A percentile compares a stretch with the other conserved stretches of the same genome.
phyloP scores from a whole-genome alignment of 1,140 invertebrate genomes.

The Maconellicoccus hirsutus region DNA sequence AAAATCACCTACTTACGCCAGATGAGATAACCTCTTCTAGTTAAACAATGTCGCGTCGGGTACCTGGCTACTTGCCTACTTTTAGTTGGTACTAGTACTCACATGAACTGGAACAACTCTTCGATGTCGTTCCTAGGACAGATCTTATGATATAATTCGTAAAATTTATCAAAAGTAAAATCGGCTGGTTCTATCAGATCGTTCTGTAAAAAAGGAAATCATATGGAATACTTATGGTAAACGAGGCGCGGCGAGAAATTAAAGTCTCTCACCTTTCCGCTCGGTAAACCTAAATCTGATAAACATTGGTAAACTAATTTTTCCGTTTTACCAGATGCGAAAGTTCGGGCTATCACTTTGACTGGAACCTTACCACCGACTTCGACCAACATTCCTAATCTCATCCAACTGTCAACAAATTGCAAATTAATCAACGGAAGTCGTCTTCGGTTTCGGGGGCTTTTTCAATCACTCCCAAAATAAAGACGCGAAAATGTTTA shows the following conservation, averaged over 20 bases:
- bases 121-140: constrained; percentile 98
- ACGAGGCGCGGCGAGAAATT: background rate
- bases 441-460: too few relatives aligned
- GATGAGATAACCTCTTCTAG: too few relatives aligned
- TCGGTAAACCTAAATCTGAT: constrained; percentile 82
- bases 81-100: constrained; percentile 39
- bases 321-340: constrained; percentile 96
- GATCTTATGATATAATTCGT: constrained; percentile 96
- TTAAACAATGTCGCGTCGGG: too few relatives aligned
- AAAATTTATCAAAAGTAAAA: constrained; percentile 99
- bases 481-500: too few relatives aligned
- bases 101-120: constrained; percentile 94
- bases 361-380: constrained; percentile 92
- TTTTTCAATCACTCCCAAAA: too few relatives aligned
- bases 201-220: constrained; percentile 43
- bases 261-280: constrained; percentile 63
- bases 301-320: constrained; percentile 96
- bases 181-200: constrained; percentile 88
- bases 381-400: constrained; percentile 83
- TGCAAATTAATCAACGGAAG: background rate
- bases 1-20: too few relatives aligned
- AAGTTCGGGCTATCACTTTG: constrained; percentile 90
- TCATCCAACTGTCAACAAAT: constrained; percentile 78
- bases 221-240: background rate
- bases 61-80: too few relatives aligned